A percentile compares a stretch with the other conserved stretches of the same genome.
Conservation (phyloP, 2,888 invertebrate species). For the Eupithecia insigniata region DNA sequence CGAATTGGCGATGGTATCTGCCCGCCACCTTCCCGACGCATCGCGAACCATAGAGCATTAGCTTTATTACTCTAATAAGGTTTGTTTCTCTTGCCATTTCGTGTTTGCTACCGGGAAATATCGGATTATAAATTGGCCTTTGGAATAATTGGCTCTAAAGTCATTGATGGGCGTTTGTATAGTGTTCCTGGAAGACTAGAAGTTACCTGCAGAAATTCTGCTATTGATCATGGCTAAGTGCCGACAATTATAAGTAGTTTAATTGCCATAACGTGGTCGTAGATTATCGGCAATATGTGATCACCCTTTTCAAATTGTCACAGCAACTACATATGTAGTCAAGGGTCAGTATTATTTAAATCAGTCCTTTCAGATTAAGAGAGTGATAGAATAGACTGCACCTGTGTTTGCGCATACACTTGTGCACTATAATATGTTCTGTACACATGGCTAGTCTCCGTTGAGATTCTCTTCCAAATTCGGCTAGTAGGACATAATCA, state of each 20-base stretch:
- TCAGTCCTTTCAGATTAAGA: neutral
- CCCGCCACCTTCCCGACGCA: slow-evolving; percentile 40
- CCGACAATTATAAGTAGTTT: slow-evolving; percentile 21
- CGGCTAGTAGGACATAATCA: neutral
- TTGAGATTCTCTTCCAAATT: neutral
- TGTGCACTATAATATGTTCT: neutral
- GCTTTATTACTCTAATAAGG: slow-evolving; percentile 56
- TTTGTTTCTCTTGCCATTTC: slow-evolving; percentile 43
- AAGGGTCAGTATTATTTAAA: neutral
- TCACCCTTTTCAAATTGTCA: neutral
- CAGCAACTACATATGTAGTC: neutral
- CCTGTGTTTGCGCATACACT: neutral
- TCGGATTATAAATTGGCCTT: slow-evolving; percentile 36
- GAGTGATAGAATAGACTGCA: neutral
- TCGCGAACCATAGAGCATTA: slow-evolving; percentile 57
- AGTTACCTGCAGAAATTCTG: neutral
- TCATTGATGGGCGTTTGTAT: slow-evolving; percentile 37
- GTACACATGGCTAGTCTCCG: neutral
- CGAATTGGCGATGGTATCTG: slow-evolving; percentile 47
- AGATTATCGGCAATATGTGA: neutral
- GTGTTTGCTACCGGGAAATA: slow-evolving; percentile 37
- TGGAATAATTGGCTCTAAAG: slow-evolving; percentile 36
- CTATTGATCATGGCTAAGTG: slow-evolving; percentile 15
- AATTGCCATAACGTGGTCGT: slow-evolving; percentile 7
- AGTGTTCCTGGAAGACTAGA: slow-evolving; percentile 24